Evolutionary conservation across 2,113 vertebrate genomes (phyloP).

Genomic region (Eubucco bourcierii): DNA sequence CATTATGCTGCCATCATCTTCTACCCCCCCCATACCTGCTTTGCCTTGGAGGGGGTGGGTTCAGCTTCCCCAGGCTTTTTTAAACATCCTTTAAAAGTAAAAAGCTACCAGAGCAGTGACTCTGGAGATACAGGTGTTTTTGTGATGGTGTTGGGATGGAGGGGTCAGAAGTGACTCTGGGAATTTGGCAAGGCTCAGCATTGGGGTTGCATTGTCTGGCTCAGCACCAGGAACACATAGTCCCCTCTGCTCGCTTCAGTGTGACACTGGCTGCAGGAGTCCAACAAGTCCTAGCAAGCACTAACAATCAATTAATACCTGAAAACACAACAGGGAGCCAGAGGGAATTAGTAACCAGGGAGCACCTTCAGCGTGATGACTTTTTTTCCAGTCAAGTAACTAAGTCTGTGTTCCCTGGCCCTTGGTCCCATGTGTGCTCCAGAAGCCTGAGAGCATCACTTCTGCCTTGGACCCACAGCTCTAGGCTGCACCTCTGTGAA

Average conservation of each 20-base stretch:
- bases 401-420: background rate
- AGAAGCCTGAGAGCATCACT: fast-evolving
- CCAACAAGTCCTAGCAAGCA: background rate
- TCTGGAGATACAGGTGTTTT: fast-evolving
- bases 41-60: fast-evolving
- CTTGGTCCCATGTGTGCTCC: fast-evolving
- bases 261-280: fast-evolving
- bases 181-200: background rate
- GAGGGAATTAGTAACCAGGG: background rate
- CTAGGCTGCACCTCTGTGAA: no score
- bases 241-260: background rate
- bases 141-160: fast-evolving
- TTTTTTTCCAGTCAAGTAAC: background rate
- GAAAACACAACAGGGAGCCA: background rate
- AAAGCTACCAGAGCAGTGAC: fast-evolving
- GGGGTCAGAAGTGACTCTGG: background rate
- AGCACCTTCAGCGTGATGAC: background rate
- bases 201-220: background rate
- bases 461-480: background rate
- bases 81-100: background rate
- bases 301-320: fast-evolving
- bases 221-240: fast-evolving
- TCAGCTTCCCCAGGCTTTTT: background rate
- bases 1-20: background rate
- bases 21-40: fast-evolving